phyloP scores from a whole-genome alignment of 2,797 vertebrate genomes.

The Acomys russatus region DNA sequence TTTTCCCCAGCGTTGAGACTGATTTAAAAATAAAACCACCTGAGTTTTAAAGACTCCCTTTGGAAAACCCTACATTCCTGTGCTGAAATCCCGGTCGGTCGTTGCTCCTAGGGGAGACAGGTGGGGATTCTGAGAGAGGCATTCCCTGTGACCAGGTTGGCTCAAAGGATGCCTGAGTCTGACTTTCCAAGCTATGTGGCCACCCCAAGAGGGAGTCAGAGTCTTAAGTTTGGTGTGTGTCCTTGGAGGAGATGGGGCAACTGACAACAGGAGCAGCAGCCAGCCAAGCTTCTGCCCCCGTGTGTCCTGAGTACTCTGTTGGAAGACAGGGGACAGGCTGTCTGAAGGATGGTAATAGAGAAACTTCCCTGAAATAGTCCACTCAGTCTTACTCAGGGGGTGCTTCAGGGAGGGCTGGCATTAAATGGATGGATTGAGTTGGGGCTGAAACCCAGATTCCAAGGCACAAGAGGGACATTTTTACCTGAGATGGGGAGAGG shows the following conservation, averaged over 20 bases:
- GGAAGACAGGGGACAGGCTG: background rate
- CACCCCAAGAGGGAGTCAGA: constrained; percentile 17
- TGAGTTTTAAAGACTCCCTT: background rate
- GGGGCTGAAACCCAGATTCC: background rate
- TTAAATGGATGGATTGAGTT: background rate
- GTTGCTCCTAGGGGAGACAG: accelerated
- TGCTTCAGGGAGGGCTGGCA: background rate
- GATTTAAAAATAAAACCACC: background rate
- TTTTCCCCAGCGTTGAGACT: background rate
- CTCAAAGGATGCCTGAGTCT: background rate
- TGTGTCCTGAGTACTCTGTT: background rate
- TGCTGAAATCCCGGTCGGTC: background rate
- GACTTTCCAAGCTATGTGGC: background rate
- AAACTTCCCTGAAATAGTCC: background rate
- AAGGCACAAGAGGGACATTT: background rate
- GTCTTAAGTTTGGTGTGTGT: background rate
- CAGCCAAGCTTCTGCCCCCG: background rate
- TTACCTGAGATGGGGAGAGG: background rate
- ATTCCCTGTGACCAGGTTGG: background rate
- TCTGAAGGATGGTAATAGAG: background rate
- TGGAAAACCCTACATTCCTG: background rate
- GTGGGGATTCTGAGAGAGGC: accelerated
- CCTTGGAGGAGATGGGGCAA: background rate
- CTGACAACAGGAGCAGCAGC: background rate
- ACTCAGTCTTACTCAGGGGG: background rate